phyloP scores from a whole-genome alignment of 2,797 vertebrate species.

The Platyrinchus mystaceus region DNA sequence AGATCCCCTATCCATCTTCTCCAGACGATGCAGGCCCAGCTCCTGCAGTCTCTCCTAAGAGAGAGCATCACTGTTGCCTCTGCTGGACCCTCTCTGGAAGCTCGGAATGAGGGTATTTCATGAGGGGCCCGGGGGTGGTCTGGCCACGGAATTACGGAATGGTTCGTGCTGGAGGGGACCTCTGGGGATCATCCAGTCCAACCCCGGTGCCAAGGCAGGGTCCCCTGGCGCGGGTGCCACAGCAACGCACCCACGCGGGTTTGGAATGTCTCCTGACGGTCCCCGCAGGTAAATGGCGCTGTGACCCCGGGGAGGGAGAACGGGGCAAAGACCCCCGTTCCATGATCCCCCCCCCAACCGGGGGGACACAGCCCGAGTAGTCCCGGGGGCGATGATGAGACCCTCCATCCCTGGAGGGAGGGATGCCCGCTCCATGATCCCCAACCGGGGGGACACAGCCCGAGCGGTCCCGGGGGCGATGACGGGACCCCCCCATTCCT shows the following conservation, averaged over 20 bases:
- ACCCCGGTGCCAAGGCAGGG: neutral
- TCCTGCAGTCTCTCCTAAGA: neutral
- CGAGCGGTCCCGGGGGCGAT: neutral
- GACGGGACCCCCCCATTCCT: too few species aligned
- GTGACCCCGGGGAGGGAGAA: neutral
- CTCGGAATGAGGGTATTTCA: neutral
- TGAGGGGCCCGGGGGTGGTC: neutral
- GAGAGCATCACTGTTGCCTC: neutral
- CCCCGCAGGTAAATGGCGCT: neutral
- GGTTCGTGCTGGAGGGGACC: fast-evolving
- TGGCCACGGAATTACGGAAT: fast-evolving
- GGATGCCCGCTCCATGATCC: neutral
- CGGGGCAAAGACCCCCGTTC: neutral
- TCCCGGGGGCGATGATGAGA: neutral
- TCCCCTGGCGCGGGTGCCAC: neutral
- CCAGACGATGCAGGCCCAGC: too few species aligned
- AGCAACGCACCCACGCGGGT: neutral
- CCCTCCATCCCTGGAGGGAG: neutral
- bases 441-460: too few species aligned
- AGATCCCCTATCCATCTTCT: neutral
- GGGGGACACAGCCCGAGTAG: neutral
- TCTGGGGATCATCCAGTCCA: neutral
- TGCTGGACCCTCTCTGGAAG: too few species aligned
- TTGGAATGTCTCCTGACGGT: neutral
- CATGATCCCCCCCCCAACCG: too few species aligned